Evolutionary conservation across 1,140 invertebrate genomes (phyloP).

Genomic region (Aphis gossypii): DNA sequence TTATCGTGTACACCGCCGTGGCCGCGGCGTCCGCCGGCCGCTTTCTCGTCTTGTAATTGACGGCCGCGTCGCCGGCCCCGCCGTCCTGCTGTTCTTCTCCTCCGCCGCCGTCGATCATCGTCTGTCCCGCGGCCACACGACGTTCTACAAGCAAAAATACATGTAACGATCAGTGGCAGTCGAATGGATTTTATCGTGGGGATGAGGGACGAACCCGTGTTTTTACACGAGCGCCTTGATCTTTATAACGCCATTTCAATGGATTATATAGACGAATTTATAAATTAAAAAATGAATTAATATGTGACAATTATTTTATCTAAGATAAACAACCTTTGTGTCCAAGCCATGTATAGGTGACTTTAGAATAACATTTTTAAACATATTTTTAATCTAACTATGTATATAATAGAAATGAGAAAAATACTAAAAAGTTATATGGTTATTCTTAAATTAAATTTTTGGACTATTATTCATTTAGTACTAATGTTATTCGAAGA

Average conservation of each 20-base stretch:
- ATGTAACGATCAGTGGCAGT: background rate
- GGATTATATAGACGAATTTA: background rate
- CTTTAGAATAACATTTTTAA: background rate
- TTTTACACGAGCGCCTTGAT: background rate
- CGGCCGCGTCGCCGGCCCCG: background rate
- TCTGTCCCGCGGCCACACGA: background rate
- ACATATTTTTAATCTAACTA: background rate
- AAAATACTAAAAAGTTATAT: background rate
- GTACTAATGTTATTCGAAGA: background rate
- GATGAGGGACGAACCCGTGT: background rate
- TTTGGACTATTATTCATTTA: background rate
- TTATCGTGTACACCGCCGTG: constrained; percentile 45
- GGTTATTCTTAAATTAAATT: background rate
- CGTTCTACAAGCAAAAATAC: background rate
- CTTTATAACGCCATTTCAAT: background rate
- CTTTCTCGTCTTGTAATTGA: constrained; percentile 54
- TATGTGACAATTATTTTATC: background rate
- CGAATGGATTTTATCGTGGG: background rate
- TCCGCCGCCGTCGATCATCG: background rate
- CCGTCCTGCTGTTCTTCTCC: background rate
- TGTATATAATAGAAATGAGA: background rate
- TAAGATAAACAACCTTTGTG: background rate
- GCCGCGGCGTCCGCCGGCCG: background rate
- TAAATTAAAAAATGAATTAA: background rate
- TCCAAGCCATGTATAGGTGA: background rate